Evolutionary conservation across 2,797 vertebrate species (phyloP).

Genomic region (Phylloscopus collybita): DNA sequence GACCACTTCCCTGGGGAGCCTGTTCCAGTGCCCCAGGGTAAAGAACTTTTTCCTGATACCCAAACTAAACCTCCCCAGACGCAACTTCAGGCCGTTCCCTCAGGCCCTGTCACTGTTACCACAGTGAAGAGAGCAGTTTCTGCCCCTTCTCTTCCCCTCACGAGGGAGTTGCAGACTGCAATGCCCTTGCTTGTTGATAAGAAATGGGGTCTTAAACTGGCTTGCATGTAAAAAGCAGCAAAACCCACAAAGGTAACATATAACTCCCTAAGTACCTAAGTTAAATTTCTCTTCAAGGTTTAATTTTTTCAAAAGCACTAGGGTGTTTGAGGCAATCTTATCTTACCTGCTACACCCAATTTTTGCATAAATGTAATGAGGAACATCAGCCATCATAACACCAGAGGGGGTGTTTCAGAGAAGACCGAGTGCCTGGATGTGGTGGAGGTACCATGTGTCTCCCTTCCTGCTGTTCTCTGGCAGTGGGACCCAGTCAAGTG

Average conservation of each 20-base stretch:
- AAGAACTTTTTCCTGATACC: neutral
- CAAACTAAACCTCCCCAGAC: neutral
- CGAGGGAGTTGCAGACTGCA: neutral
- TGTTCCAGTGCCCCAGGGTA: neutral
- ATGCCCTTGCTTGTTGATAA: neutral
- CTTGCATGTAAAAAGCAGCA: neutral
- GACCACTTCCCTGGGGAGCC: neutral
- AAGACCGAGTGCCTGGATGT: fast-evolving
- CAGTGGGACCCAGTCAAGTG: neutral
- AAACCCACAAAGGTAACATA: neutral
- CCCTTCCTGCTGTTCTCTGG: neutral
- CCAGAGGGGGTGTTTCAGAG: neutral
- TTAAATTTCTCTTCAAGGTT: neutral
- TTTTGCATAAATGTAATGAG: neutral
- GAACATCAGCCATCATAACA: neutral
- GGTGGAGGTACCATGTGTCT: neutral
- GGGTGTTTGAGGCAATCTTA: neutral
- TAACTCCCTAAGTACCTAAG: neutral
- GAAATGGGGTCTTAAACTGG: neutral
- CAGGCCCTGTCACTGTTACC: neutral
- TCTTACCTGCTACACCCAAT: neutral
- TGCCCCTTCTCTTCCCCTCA: neutral
- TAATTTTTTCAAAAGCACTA: neutral
- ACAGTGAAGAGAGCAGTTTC: neutral
- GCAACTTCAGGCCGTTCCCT: neutral